Conservation (phyloP, 64 coral and sea anemone genomes). For the Pocillopora damicornis region DNA sequence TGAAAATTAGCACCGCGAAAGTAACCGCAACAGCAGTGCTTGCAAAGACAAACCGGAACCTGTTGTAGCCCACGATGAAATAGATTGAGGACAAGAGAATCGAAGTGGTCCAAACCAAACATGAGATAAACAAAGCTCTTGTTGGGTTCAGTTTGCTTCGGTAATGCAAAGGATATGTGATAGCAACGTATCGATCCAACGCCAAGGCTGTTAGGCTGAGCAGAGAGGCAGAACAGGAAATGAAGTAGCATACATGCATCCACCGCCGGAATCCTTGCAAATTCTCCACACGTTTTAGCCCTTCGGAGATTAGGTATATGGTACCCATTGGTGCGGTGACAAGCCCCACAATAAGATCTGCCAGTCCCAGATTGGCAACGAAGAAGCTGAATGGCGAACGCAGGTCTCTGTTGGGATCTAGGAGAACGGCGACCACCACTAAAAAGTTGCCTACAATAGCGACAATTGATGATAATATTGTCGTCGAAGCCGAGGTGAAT, state of each 20-base stretch:
- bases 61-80: slow-evolving; percentile 79
- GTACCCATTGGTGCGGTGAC: slow-evolving; percentile 58
- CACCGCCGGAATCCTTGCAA: neutral
- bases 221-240: slow-evolving; percentile 75
- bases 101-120: slow-evolving; percentile 51
- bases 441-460: slow-evolving; percentile 40
- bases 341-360: slow-evolving; percentile 72
- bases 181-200: slow-evolving; percentile 66
- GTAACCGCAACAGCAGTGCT: slow-evolving; percentile 72
- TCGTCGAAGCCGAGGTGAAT: slow-evolving; percentile 36
- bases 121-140: slow-evolving; percentile 23
- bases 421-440: slow-evolving; percentile 42
- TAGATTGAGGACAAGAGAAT: slow-evolving; percentile 61
- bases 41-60: slow-evolving; percentile 71
- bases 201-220: slow-evolving; percentile 81
- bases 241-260: slow-evolving; percentile 73
- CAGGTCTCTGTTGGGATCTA: slow-evolving; percentile 70
- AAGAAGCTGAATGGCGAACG: slow-evolving; percentile 78
- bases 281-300: neutral
- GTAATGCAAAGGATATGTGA: slow-evolving; percentile 58
- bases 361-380: slow-evolving; percentile 70
- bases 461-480: slow-evolving; percentile 30
- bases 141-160: slow-evolving; percentile 35
- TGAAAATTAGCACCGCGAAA: slow-evolving; percentile 56
- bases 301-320: slow-evolving; percentile 37